These are phyloP conservation scores for Brienomyrus brachyistius DNA, from an alignment of 2,113 vertebrate genomes.

Conservation along the genomic window DNA sequence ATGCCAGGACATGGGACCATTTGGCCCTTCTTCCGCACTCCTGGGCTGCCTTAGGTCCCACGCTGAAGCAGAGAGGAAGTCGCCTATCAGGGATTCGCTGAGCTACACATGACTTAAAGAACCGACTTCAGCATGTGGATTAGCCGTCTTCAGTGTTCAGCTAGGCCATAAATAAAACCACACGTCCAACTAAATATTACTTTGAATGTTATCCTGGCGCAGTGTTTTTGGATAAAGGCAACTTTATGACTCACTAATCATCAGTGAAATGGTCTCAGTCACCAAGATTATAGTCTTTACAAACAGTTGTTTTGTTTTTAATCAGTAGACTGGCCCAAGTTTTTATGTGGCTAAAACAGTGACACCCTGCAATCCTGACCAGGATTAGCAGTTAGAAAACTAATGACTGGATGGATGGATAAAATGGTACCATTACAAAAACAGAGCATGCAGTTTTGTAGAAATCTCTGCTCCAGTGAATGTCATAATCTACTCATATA, in stretches of 20 bases:
- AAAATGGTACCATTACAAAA: not conserved
- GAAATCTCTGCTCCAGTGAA: not conserved
- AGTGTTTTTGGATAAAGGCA: not conserved
- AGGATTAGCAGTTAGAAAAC: not conserved
- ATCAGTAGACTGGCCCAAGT: not conserved
- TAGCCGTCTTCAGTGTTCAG: not conserved
- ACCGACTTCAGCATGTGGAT: not conserved
- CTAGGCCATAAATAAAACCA: not conserved
- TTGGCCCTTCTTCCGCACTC: not conserved
- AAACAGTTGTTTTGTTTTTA: not conserved
- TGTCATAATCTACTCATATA: not conserved
- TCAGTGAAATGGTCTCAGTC: not conserved
- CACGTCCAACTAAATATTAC: not conserved
- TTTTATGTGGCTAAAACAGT: slow-evolving; percentile 4
- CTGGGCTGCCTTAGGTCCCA: not conserved
- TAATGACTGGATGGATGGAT: not conserved
- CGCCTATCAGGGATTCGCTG: not conserved
- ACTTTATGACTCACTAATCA: not conserved
- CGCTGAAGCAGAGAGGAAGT: not conserved
- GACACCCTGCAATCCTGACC: not conserved
- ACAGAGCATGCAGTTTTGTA: not conserved
- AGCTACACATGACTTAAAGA: not conserved
- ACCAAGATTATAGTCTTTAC: not conserved
- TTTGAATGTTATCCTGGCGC: not conserved
- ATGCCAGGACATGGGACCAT: not conserved